Evolutionary conservation across 2,888 invertebrate species (phyloP).

Genomic region (Sisyra terminalis): DNA sequence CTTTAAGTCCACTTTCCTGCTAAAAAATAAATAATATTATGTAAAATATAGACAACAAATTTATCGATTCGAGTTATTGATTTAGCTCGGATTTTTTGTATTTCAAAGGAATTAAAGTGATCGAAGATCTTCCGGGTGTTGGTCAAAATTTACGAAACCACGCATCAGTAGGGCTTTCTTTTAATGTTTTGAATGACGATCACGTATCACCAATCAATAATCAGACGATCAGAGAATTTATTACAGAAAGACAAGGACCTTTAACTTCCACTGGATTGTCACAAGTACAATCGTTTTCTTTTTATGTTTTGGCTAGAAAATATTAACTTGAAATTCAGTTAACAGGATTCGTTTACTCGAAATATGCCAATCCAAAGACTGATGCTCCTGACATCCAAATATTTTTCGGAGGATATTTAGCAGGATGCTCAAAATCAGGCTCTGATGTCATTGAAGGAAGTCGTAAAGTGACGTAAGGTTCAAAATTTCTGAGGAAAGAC

Average conservation of each 20-base stretch:
- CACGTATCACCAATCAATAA: constrained; percentile 6
- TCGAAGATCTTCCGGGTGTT: constrained; percentile 22
- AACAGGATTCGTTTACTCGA: constrained; percentile 10
- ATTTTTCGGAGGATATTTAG: constrained; percentile 11
- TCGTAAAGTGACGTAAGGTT: no score
- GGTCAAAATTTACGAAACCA: constrained; percentile 19
- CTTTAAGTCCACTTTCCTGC: no score
- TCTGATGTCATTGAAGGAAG: no score
- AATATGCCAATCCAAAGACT: constrained; percentile 5
- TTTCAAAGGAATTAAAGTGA: constrained; percentile 16
- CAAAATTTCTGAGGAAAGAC: no score
- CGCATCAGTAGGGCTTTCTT: constrained; percentile 10
- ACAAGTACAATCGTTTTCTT: no score
- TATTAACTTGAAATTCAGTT: constrained; percentile 4
- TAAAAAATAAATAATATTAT: no score
- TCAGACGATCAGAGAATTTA: constrained; percentile 6
- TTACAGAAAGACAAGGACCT: constrained; percentile 8
- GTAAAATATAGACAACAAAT: no score
- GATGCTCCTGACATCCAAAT: constrained; percentile 11
- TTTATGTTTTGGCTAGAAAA: no score
- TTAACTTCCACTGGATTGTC: constrained; percentile 12
- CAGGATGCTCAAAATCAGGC: constrained; percentile 8
- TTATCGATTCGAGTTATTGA: no score
- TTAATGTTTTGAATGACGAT: constrained; percentile 7
- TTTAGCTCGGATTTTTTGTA: no score